Evolutionary conservation across 2,888 invertebrate genomes (phyloP).

Genomic region (Phyllotreta striolata): DNA sequence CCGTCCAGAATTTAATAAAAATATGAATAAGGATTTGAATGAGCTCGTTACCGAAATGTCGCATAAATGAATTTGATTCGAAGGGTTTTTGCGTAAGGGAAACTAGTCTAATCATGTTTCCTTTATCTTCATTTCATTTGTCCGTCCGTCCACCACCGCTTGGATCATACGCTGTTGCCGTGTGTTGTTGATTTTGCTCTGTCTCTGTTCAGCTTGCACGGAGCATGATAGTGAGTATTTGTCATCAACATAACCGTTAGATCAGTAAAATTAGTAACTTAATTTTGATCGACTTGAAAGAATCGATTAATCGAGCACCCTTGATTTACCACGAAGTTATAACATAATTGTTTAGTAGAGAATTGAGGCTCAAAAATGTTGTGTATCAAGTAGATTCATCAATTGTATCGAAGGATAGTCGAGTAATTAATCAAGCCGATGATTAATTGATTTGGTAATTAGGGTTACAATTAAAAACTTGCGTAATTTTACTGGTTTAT

Average conservation of each 20-base stretch:
- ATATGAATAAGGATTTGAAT: neutral
- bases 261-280: neutral
- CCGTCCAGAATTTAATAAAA: neutral
- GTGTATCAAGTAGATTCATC: too few species aligned
- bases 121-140: conserved; percentile 59
- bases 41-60: conserved; percentile 4
- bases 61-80: neutral
- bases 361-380: too few species aligned
- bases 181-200: conserved; percentile 68
- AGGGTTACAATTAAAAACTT: neutral
- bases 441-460: too few species aligned
- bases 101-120: conserved; percentile 51
- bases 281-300: neutral
- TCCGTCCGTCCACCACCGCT: conserved; percentile 53
- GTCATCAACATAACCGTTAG: conserved; percentile 28
- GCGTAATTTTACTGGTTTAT: conserved; percentile 4
- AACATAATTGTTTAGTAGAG: too few species aligned
- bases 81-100: conserved; percentile 17
- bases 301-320: conserved; percentile 7
- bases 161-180: conserved; percentile 52
- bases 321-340: too few species aligned
- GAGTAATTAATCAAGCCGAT: too few species aligned
- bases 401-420: too few species aligned
- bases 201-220: conserved; percentile 83
- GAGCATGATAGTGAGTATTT: conserved; percentile 89